Evolutionary conservation across 2,888 invertebrate genomes (phyloP), one percentile per base, ranked within the genome.

Genomic region (Peribatodes rhomboidaria): DNA sequence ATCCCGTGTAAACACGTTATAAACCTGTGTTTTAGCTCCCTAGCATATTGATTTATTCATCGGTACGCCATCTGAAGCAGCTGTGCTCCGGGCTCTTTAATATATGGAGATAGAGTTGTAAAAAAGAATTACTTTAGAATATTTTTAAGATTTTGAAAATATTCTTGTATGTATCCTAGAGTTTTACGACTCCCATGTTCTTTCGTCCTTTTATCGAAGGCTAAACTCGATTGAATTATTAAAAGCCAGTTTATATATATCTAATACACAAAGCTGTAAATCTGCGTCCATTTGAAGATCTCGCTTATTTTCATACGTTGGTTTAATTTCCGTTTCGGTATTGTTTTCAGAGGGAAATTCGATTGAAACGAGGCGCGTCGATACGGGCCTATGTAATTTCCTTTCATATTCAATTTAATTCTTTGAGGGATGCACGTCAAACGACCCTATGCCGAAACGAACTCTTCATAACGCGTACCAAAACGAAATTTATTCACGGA

Each of bases 301-400:
- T 81, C 80, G 71, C 78, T 84, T 86, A 84, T 87, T 86, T 86
- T 87, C 84, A 83, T 82, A 86, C 84, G 86, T 88, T 79, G 83
- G 80, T 83, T 91, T 90, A 91, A 92, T 92, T 91, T 92, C 92
- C 92, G 92, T 80, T 85, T 76, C 71, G 80, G 83, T 88, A 86
- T 89, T 91, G 89, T 92, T 90, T 91, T 92, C 85, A 83, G 80
- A 84, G 85, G 82, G 85, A 86, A 84, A 87, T 88, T 89, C 88
- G 87, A 89, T 90, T 86, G 86, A 83, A 85, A 81, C 83, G 86
- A 83, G 85, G 84, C 81, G 81, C 83, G 80, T 82, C 85, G 87
- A 85, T 88, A 87, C 83, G 86, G 83, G 82, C 85, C 83, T 83
- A 80, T 82, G 86, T 90, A 88, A 92, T 91, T 92, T 92, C 91